Evolutionary conservation across 2,797 vertebrate species (phyloP).

Genomic region (Sarcoramphus papa): DNA sequence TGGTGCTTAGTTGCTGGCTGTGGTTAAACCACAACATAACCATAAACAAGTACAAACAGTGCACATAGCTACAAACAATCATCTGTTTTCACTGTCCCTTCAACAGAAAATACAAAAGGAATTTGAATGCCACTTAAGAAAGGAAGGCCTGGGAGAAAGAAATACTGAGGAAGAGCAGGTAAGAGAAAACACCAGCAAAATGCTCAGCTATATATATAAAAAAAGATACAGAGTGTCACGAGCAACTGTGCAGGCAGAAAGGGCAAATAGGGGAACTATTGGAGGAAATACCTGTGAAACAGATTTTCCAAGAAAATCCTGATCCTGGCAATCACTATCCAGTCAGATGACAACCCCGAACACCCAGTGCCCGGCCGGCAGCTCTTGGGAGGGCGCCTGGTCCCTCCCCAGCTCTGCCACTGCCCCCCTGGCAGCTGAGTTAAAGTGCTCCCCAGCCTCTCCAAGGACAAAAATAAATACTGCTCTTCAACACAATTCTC

Average conservation of each 20-base stretch:
- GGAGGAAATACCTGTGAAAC: neutral
- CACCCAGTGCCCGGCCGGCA: rapidly evolving
- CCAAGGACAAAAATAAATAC: neutral
- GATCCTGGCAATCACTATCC: neutral
- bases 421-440: neutral
- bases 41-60: neutral
- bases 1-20: no score
- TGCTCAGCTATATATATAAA: neutral
- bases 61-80: neutral
- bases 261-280: neutral
- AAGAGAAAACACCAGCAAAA: neutral
- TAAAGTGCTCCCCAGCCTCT: neutral
- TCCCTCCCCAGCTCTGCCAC: neutral
- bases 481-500: neutral
- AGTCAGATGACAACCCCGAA: neutral
- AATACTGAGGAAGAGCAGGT: neutral
- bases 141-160: neutral
- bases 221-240: neutral
- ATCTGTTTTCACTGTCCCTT: neutral
- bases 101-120: neutral
- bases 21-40: neutral
- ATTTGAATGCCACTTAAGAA: neutral
- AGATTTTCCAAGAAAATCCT: neutral
- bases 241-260: neutral
- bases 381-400: neutral